Base-by-base conservation (phyloP, 2,797 vertebrate genomes). In the Aphelocoma californica region DNA sequence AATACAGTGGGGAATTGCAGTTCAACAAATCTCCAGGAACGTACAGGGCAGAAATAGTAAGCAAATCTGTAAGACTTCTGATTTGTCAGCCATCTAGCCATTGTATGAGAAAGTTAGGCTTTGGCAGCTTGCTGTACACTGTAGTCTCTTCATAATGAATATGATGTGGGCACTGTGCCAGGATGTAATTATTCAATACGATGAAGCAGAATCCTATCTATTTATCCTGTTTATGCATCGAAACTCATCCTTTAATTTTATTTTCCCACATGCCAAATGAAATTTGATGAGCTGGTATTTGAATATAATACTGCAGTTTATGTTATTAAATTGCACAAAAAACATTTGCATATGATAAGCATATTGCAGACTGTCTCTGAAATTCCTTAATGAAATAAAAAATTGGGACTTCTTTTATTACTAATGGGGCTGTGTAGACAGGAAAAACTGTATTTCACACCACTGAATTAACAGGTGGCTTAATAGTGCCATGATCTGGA, bases 251-350 rank as follows among this genome's bases (percentile, higher is more conserved):
- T 86, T 94, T 79, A 66, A 79, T 92, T 95, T 92, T 86, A 79
- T 95, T 95, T 95, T 88, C 66, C 83, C 80, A 79, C 58, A 72
- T 73, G 80, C 77, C 36, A 84, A 90, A 80, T 80, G 36, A 92
- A 79, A 92, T 86, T 72, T 88, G 73, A 32, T 91, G n/a, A 69
- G 58, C 56, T 89, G 66, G 53, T 96, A 57, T 79, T 86, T 81
- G 45, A 86, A 88, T 90, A 56, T 67, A 80, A 58, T 92, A 34
- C 20, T 73, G 26, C 9, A 38, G 54, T 79, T 78, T 13, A 4
- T 90, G 20, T 26, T 65, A 86, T 64, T 90, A 79, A 93, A 84
- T 56, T 32, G 25, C 70, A 56, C n/a, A 79, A 80, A 86, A 96
- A 96, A 57, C n/a, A 89, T 79, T 93, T 90, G 23, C 47, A 45